Evolutionary conservation across 2,888 invertebrate genomes (phyloP).

Genomic region (Philonicus albiceps): DNA sequence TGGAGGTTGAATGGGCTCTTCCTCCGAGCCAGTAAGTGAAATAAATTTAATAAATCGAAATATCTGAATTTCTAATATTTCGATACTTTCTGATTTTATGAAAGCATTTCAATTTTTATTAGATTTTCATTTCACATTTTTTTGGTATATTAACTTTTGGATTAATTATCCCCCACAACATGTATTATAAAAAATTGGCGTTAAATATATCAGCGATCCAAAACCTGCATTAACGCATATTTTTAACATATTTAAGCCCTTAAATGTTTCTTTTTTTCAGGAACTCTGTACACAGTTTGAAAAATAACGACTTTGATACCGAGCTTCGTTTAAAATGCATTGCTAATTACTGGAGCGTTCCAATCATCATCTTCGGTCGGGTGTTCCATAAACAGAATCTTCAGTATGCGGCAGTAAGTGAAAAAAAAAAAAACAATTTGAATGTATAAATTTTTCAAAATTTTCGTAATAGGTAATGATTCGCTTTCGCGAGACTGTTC

Average conservation of each 20-base stretch:
- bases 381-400: constrained; percentile 50
- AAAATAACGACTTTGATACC: constrained; percentile 55
- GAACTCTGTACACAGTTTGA: constrained; percentile 54
- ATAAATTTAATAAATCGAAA: too few relatives aligned
- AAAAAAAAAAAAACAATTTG: too few relatives aligned
- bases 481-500: constrained; percentile 48
- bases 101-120: too few relatives aligned
- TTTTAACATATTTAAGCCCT: too few relatives aligned
- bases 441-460: neutral
- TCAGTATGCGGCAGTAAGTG: constrained; percentile 54
- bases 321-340: constrained; percentile 55
- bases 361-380: constrained; percentile 55
- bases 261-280: constrained; percentile 46
- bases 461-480: constrained; percentile 48
- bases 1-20: constrained; percentile 56
- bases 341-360: constrained; percentile 56
- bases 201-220: too few relatives aligned
- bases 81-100: too few relatives aligned
- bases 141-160: too few relatives aligned
- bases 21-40: constrained; percentile 54
- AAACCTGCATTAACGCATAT: too few relatives aligned
- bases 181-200: too few relatives aligned
- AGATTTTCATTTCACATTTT: too few relatives aligned
- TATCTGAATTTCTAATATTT: too few relatives aligned
- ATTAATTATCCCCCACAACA: too few relatives aligned